Percentiles rank a stretch among this genome's conserved stretches.
phyloP scores from a whole-genome alignment of 2,113 vertebrate species.

The Paradoxurus hermaphroditus region DNA sequence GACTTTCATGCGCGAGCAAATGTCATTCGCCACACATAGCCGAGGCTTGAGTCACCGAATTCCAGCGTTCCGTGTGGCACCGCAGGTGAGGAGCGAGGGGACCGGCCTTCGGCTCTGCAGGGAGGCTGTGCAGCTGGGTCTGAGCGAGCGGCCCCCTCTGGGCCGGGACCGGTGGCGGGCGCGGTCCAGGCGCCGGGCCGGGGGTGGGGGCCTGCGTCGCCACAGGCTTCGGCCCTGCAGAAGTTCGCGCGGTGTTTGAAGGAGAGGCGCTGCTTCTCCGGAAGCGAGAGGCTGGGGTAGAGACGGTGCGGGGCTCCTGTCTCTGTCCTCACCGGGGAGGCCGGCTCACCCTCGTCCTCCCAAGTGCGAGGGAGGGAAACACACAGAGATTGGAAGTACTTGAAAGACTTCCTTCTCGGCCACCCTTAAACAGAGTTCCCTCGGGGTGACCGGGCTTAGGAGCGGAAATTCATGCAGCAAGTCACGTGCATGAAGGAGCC shows the following conservation, averaged over 20 bases:
- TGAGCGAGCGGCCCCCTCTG: fast-evolving
- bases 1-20: not conserved
- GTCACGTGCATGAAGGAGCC: fast-evolving
- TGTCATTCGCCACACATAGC: not conserved
- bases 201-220: fast-evolving
- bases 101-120: fast-evolving
- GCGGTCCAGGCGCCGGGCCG: fast-evolving
- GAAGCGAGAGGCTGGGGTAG: too few relatives aligned
- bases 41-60: fast-evolving
- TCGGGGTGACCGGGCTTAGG: fast-evolving
- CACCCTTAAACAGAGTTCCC: fast-evolving
- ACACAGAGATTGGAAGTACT: fast-evolving
- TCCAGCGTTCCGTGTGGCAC: not conserved
- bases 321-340: too few relatives aligned
- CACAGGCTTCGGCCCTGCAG: fast-evolving
- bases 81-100: fast-evolving
- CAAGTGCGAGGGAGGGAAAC: not conserved
- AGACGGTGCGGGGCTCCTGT: too few relatives aligned
- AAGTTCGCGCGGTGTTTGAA: fast-evolving
- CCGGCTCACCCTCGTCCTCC: fast-evolving
- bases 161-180: fast-evolving
- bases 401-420: fast-evolving
- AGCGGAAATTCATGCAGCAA: fast-evolving
- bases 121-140: fast-evolving
- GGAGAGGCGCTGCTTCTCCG: not conserved